Percentiles rank a stretch among this genome's conserved stretches.
Conservation (phyloP, 2,113 vertebrate genomes). For the Mugil cephalus region DNA sequence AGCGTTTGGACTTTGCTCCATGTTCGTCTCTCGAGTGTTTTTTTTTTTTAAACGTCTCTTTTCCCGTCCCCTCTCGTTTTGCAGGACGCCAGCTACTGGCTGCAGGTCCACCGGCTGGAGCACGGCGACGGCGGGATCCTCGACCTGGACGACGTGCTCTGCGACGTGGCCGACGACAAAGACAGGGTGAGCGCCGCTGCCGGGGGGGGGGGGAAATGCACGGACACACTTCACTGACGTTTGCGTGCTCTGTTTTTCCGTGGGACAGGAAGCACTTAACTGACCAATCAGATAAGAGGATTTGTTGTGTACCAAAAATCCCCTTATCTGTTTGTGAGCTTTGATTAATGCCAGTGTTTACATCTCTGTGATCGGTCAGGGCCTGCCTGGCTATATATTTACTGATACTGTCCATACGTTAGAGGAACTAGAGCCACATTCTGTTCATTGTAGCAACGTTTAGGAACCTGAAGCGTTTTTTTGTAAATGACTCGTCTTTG, state of each 20-base stretch:
- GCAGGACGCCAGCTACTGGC: slow-evolving; percentile 94
- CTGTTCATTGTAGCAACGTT: not conserved
- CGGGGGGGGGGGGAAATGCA: not conserved
- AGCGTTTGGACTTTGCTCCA: no score
- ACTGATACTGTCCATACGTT: not conserved
- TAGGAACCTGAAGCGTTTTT: no score
- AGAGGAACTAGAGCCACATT: not conserved
- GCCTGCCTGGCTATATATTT: no score
- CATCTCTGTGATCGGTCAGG: not conserved
- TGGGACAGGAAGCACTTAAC: not conserved
- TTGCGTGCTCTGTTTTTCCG: not conserved
- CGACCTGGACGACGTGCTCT: slow-evolving; percentile 93
- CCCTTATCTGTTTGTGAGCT: not conserved
- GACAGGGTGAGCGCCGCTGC: slow-evolving; percentile 90
- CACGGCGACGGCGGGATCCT: slow-evolving; percentile 95
- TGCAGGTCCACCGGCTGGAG: slow-evolving; percentile 94
- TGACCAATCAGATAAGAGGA: slow-evolving; percentile 6
- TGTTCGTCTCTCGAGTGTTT: no score
- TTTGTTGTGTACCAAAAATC: not conserved
- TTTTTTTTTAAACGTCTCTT: fast-evolving
- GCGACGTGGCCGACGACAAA: slow-evolving; percentile 96
- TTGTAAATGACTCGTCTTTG: not conserved
- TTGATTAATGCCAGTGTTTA: not conserved
- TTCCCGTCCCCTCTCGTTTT: not conserved
- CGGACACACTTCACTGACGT: not conserved